Percentiles rank a stretch among this genome's conserved stretches.
phyloP scores from a whole-genome alignment of 2,888 invertebrate genomes.

The Drosophila rubida region DNA sequence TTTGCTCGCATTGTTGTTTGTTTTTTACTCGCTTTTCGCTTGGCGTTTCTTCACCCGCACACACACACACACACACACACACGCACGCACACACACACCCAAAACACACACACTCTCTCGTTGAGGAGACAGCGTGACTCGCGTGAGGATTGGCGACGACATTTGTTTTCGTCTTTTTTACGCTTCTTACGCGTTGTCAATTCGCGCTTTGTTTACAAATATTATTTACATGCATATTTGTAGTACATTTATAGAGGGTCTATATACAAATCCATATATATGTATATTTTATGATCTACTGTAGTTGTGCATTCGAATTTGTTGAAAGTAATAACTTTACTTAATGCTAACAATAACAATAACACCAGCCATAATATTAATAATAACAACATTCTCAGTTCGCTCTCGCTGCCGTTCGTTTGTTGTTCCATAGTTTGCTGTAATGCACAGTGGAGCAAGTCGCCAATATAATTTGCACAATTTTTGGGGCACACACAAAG shows the following conservation, averaged over 20 bases:
- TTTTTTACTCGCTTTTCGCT: slow-evolving; percentile 51
- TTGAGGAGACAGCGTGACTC: slow-evolving; percentile 36
- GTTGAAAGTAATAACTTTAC: slow-evolving; percentile 32
- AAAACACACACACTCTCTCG: background rate
- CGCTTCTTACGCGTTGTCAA: slow-evolving; percentile 18
- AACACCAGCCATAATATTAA: slow-evolving; percentile 29
- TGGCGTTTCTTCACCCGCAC: slow-evolving; percentile 56
- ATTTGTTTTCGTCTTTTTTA: slow-evolving; percentile 28
- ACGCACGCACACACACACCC: slow-evolving; percentile 8
- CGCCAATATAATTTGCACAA: no score
- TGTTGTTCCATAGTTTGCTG: background rate
- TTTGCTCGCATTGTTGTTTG: slow-evolving; percentile 41
- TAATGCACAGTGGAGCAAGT: slow-evolving; percentile 40
- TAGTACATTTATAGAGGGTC: background rate
- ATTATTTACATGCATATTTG: background rate
- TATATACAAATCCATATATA: background rate
- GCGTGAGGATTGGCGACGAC: slow-evolving; percentile 24
- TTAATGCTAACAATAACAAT: slow-evolving; percentile 26
- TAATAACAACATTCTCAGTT: slow-evolving; percentile 26
- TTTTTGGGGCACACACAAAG: no score
- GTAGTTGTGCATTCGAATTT: slow-evolving; percentile 13
- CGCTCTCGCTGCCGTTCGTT: background rate
- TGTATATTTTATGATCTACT: slow-evolving; percentile 16
- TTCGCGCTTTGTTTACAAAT: slow-evolving; percentile 44
- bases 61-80: slow-evolving; percentile 16